Evolutionary conservation across 2,888 invertebrate genomes (phyloP).

Genomic region (Chymomyza caudatula): DNA sequence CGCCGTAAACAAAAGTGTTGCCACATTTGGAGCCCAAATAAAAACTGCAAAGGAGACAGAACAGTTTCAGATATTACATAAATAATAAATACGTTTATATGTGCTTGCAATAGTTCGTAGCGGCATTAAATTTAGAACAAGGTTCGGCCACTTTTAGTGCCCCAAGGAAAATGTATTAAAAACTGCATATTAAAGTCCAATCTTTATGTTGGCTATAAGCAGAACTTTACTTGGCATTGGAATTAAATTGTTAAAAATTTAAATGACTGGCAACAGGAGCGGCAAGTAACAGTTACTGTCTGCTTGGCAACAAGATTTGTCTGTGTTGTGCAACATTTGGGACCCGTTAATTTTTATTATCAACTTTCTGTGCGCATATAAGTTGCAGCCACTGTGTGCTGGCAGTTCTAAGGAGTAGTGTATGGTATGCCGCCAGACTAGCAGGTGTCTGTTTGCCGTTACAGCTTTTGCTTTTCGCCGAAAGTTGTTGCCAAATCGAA

Average conservation of each 20-base stretch:
- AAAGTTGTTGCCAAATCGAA: background rate
- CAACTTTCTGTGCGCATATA: constrained; percentile 26
- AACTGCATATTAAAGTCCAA: constrained; percentile 68
- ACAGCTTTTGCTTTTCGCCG: background rate
- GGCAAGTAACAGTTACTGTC: too few relatives aligned
- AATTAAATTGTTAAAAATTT: constrained; percentile 65
- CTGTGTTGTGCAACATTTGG: constrained; percentile 24
- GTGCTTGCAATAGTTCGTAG: constrained; percentile 56
- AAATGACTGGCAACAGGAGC: constrained; percentile 25
- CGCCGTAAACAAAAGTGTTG: constrained; percentile 53
- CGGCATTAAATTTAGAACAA: background rate
- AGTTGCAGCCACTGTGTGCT: background rate
- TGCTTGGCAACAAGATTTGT: constrained; percentile 37
- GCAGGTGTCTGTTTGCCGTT: constrained; percentile 41
- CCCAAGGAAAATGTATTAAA: constrained; percentile 29
- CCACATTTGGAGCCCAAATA: constrained; percentile 52
- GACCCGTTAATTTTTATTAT: constrained; percentile 60
- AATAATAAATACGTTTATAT: constrained; percentile 45
- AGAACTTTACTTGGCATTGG: constrained; percentile 5
- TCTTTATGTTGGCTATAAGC: constrained; percentile 5
- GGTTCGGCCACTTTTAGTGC: too few relatives aligned
- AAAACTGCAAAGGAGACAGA: constrained; percentile 27
- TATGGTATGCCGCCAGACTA: background rate
- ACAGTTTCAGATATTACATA: constrained; percentile 60
- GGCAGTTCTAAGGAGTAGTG: too few relatives aligned